Conservation (phyloP, 2,888 invertebrate species). For the Diplazon laetatorius region DNA sequence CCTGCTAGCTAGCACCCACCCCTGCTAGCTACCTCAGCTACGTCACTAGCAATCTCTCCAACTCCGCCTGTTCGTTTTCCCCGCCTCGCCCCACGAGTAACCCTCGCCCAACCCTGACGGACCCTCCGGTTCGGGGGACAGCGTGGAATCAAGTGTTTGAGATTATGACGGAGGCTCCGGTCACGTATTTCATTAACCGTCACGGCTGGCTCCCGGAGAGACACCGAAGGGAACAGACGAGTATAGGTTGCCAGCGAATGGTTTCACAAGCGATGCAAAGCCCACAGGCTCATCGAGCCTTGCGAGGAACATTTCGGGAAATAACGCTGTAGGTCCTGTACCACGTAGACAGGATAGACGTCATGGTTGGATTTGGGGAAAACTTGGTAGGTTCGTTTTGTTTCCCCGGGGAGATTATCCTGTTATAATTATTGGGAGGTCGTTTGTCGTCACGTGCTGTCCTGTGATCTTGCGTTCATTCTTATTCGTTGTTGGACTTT, state of each 20-base stretch:
- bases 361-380: conserved; percentile 64
- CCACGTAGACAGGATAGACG: too few relatives aligned
- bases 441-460: conserved; percentile 71
- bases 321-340: conserved; percentile 24
- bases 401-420: conserved; percentile 74
- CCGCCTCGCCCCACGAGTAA: conserved; percentile 16
- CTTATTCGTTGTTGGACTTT: conserved; percentile 1
- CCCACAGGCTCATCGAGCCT: conserved; percentile 16
- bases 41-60: conserved; percentile 47
- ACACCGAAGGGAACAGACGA: conserved; percentile 63
- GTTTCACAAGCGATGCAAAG: conserved; percentile 22
- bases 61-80: conserved; percentile 20
- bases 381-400: conserved; percentile 78
- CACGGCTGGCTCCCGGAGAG: conserved; percentile 70
- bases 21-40: conserved; percentile 5
- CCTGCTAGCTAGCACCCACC: neutral
- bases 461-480: conserved; percentile 3
- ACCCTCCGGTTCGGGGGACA: too few relatives aligned
- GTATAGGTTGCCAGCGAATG: conserved; percentile 33
- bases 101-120: too few relatives aligned
- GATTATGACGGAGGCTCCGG: conserved; percentile 81
- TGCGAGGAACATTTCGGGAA: conserved; percentile 14
- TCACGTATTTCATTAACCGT: conserved; percentile 83
- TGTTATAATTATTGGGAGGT: conserved; percentile 77
- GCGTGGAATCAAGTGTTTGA: conserved; percentile 81